Percentiles rank a stretch among this genome's conserved stretches.
These are phyloP conservation scores for Cybosia mesomella DNA, from an alignment of 2,888 invertebrate genomes.

Conservation along the genomic window DNA sequence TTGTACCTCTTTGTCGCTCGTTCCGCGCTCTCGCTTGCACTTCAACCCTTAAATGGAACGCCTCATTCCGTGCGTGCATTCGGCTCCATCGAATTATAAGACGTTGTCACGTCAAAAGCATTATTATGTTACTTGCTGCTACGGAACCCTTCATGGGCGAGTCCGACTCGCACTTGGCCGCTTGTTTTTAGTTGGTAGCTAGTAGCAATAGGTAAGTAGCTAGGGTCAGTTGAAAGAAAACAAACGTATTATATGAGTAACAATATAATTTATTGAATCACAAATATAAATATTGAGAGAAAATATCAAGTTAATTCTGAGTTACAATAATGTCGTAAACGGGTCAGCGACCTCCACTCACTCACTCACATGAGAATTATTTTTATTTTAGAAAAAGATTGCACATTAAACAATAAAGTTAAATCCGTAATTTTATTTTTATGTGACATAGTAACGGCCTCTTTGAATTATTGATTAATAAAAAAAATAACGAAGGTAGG, in stretches of 20 bases:
- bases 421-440: conserved; percentile 2
- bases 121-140: too few relatives aligned
- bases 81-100: too few relatives aligned
- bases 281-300: conserved; percentile 83
- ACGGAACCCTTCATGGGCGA: too few relatives aligned
- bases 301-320: conserved; percentile 72
- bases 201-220: too few relatives aligned
- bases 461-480: conserved; percentile 2
- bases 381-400: conserved; percentile 22
- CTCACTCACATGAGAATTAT: conserved; percentile 11
- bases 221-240: conserved; percentile 61
- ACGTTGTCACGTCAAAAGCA: too few relatives aligned
- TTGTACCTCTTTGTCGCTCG: too few relatives aligned
- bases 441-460: not conserved
- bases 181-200: too few relatives aligned
- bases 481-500: not conserved
- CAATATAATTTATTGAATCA: conserved; percentile 85
- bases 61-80: too few relatives aligned
- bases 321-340: conserved; percentile 57
- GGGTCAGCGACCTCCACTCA: conserved; percentile 24
- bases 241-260: conserved; percentile 71
- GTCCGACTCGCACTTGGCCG: too few relatives aligned
- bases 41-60: too few relatives aligned
- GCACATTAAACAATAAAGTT: conserved; percentile 35
- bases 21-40: too few relatives aligned